phyloP scores from a whole-genome alignment of 37 sponge, comb jelly and placozoan species.

The Axinella damicornis region DNA sequence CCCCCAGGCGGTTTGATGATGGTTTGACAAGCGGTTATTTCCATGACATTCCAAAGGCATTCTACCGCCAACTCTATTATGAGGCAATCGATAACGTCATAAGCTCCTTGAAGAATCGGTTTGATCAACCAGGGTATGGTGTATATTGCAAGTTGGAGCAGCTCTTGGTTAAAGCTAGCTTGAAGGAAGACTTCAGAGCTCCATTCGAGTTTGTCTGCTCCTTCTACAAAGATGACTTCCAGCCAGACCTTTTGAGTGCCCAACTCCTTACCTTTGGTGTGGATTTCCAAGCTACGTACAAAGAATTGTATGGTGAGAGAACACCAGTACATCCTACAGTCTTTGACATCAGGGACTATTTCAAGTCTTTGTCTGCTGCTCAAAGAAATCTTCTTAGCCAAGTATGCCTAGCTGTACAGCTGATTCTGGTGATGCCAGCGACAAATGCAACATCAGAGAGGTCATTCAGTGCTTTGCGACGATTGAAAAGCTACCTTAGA shows the following conservation, averaged over 20 bases:
- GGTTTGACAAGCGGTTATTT: conserved; percentile 19
- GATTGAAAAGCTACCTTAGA: no score
- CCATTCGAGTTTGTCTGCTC: conserved; percentile 10
- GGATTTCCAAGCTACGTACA: neutral
- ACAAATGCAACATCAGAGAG: no score
- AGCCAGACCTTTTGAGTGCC: neutral
- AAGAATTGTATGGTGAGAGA: neutral
- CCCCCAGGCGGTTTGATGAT: conserved; percentile 32
- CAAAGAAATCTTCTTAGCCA: conserved; percentile 10
- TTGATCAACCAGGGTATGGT: conserved; percentile 27
- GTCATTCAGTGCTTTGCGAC: no score
- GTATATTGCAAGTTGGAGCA: conserved; percentile 42
- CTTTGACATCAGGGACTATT: conserved; percentile 33
- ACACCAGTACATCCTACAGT: conserved; percentile 1
- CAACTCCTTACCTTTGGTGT: conserved; percentile 34
- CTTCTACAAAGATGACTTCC: conserved; percentile 49
- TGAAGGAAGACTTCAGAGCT: neutral
- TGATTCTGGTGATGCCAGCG: no score
- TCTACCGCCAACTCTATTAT: conserved; percentile 29
- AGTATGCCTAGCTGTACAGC: no score
- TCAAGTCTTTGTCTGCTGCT: conserved; percentile 12
- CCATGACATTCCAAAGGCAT: conserved; percentile 9
- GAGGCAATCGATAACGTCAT: conserved; percentile 23
- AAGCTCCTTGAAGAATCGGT: conserved; percentile 11
- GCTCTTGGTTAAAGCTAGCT: conserved; percentile 26